Percentiles rank a stretch among this genome's conserved stretches.
Evolutionary conservation across 2,113 vertebrate genomes (phyloP).

Genomic region (Lepisosteus oculatus): DNA sequence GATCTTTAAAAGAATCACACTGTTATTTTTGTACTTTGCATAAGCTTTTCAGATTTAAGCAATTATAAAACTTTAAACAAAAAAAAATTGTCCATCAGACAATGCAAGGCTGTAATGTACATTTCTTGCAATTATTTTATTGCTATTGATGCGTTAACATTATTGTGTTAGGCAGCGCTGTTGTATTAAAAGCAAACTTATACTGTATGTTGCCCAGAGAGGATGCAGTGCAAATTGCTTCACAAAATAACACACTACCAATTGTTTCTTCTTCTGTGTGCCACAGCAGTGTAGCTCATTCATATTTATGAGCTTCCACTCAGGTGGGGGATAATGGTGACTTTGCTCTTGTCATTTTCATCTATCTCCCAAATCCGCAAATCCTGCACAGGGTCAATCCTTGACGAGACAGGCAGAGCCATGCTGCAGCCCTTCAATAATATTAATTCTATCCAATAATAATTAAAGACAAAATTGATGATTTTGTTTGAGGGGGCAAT

Average conservation of each 20-base stretch:
- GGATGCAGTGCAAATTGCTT: neutral
- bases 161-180: neutral
- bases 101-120: neutral
- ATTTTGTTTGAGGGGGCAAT: neutral
- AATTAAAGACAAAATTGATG: conserved; percentile 16
- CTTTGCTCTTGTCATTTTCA: conserved; percentile 57
- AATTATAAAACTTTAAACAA: no score
- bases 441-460: neutral
- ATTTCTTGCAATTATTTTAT: neutral
- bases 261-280: neutral
- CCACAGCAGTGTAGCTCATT: conserved; percentile 21
- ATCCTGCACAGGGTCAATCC: conserved; percentile 57
- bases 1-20: no score
- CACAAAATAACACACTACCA: neutral
- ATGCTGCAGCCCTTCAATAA: conserved; percentile 24
- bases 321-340: conserved; percentile 52
- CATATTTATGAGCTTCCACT: conserved; percentile 47
- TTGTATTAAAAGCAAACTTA: neutral
- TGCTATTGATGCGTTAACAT: neutral
- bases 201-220: neutral
- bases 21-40: no score
- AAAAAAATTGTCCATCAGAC: no score
- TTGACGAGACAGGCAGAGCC: conserved; percentile 29
- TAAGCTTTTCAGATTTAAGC: no score
- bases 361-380: conserved; percentile 65